Base-by-base conservation (phyloP, 1,140 invertebrate species). In the Drosophila sturtevanti region DNA sequence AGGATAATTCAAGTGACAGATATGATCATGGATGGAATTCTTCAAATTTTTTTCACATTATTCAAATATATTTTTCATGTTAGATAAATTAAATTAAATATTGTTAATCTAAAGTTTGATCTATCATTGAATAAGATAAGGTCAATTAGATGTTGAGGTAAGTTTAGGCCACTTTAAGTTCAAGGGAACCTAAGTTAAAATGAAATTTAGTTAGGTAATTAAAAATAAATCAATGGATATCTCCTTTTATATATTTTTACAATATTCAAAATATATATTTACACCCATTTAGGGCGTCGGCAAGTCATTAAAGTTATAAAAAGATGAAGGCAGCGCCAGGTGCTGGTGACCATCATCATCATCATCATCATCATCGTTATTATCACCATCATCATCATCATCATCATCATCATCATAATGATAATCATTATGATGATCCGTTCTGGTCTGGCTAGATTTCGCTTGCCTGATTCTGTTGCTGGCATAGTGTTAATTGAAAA, bases 401-500 rank as follows among this genome's bases (percentile, higher is more conserved):
- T 67, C 62, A 65, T 69, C 61, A 22, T 31, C 27, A 31, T 31
- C 27, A 31, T 31, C 27, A 31, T 31, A 1, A 31, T 31, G 1
- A 6, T 31, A 4, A 31, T 31, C 27, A 31, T 31, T 7, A 31
- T 31, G 5, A 6, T 31, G 27, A 31, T 31, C 27, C 27, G n/a
- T 52, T 24, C 35, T 31, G 11, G 58, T 55, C 56, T 24, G 14
- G 44, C 37, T 21, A 27, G 21, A 52, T 9, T 22, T 38, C 7
- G 18, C 11, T 56, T 66, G 69, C 52, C n/a, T 66, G 67, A 44
- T 63, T 61, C 79, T 86, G 81, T 67, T 77, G n/a, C 65, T 89
- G 82, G 82, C 84, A 69, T 72, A 77, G 84, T 89, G 84, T 89
- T 89, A 89, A 89, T 89, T 89, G 84, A 89, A 89, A 89, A 89